Evolutionary conservation across 2,888 invertebrate species (phyloP).

Genomic region (Drosophila antonietae): DNA sequence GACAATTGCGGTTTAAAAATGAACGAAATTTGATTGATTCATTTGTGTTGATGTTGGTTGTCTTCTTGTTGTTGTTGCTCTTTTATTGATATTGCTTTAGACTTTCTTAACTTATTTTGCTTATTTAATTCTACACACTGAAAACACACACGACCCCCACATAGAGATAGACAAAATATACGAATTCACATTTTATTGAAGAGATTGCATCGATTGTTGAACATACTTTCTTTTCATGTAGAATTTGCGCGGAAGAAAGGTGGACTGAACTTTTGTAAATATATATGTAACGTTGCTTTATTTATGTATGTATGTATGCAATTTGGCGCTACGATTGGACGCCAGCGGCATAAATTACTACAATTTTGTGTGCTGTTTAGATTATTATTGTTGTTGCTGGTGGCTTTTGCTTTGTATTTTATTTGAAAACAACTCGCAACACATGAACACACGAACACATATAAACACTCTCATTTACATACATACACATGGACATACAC

Average conservation of each 20-base stretch:
- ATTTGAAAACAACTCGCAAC: slow-evolving; percentile 68
- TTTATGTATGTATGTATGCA: slow-evolving; percentile 34
- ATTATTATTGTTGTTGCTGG: slow-evolving; percentile 38
- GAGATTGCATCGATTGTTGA: slow-evolving; percentile 46
- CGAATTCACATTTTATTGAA: slow-evolving; percentile 47
- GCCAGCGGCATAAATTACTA: slow-evolving; percentile 36
- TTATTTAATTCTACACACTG: slow-evolving; percentile 74
- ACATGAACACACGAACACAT: slow-evolving; percentile 42
- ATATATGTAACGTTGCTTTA: slow-evolving; percentile 31
- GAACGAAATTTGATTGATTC: slow-evolving; percentile 68
- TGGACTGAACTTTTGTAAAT: slow-evolving; percentile 44
- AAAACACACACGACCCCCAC: slow-evolving; percentile 47
- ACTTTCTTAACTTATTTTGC: slow-evolving; percentile 53
- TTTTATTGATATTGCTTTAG: slow-evolving; percentile 54
- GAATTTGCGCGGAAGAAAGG: slow-evolving; percentile 58
- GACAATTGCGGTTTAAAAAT: slow-evolving; percentile 65
- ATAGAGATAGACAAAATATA: slow-evolving; percentile 27
- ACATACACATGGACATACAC: slow-evolving; percentile 44
- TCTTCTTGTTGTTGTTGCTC: slow-evolving; percentile 38
- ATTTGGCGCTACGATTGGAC: slow-evolving; percentile 31
- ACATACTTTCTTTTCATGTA: slow-evolving; percentile 57
- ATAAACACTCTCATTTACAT: slow-evolving; percentile 42
- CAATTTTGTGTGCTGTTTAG: slow-evolving; percentile 59
- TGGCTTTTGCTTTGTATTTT: slow-evolving; percentile 46
- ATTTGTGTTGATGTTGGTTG: slow-evolving; percentile 56